A percentile compares a stretch with the other conserved stretches of the same genome.
These are phyloP conservation scores for Tympanuchus pallidicinctus DNA, from an alignment of 2,113 vertebrate species.

Conservation along the genomic window DNA sequence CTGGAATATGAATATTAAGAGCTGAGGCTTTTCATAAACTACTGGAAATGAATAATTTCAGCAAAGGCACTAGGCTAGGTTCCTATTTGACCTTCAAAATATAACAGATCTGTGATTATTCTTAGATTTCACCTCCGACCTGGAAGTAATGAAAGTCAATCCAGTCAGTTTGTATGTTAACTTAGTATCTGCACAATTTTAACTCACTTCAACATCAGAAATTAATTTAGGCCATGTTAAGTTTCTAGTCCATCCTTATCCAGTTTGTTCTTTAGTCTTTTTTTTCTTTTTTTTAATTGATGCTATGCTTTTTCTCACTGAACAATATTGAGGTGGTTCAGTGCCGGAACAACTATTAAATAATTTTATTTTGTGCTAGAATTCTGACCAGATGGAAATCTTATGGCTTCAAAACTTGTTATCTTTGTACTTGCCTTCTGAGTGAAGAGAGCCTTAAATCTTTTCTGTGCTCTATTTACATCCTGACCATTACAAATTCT, in stretches of 20 bases:
- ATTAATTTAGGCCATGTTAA: neutral
- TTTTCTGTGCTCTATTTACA: neutral
- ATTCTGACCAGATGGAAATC: neutral
- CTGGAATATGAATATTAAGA: neutral
- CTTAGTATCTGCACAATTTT: neutral
- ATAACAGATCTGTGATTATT: neutral
- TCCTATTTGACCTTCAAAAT: neutral
- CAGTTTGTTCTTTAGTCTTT: neutral
- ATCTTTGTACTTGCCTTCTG: neutral
- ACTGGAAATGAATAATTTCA: neutral
- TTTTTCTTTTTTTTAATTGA: too few species aligned
- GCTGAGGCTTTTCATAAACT: neutral
- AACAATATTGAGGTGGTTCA: rapidly evolving
- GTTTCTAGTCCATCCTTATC: neutral
- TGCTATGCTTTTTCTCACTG: neutral
- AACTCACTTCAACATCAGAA: neutral
- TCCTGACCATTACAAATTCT: neutral
- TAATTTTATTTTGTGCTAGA: neutral
- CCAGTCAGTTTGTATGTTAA: neutral
- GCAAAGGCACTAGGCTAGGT: neutral
- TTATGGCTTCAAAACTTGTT: neutral
- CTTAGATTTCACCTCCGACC: neutral
- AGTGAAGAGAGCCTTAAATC: neutral
- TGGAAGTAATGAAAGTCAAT: neutral
- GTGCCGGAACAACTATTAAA: neutral